Base-by-base conservation (phyloP, 2,113 vertebrate species). In the Mustela lutreola region DNA sequence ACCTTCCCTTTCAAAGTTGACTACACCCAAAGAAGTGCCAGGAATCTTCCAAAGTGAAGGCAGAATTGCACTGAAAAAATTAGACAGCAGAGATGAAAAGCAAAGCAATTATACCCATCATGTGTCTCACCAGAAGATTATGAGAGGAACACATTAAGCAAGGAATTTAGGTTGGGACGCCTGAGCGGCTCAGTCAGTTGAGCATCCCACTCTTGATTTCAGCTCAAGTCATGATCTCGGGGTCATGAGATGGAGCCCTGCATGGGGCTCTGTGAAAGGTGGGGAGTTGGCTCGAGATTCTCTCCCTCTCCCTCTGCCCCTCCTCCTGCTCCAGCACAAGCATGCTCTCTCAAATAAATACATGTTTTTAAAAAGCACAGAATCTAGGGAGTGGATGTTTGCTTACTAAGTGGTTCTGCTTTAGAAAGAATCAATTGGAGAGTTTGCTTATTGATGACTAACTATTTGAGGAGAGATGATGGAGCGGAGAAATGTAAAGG, bases 371-470 rank as follows among this genome's bases (percentile, higher is more conserved):
- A 70, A 70, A 90, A 63, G 71, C 91, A 88, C 81, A 45, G 71
- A 70, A 50, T 97, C 89, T 93, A 60, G 19, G 45, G 82, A 86
- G 91, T 62, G 89, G 58, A 10, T 67, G 63, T 83, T 60, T 93
- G 56, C 79, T 71, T 93, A 62, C 60, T 36, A 80, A 60, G 31
- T 82, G 62, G 26, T 95, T 97, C 82, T 89, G 50, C 79, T 95
- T 97, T 80, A 82, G 86, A 83, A 89, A 89, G 28, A 95, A 89
- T 95, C 94, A 75, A 95, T 63, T 95, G 65, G 73, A 60, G n/a
- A 36, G 45, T 58, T 97, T 92, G 70, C 76, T 94, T 91, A 78
- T 71, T 81, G 67, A 87, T n/a, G 70, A 71, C 95, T 53, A 91
- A 78, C 71, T 89, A 63, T 78, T 93, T 84, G 21, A 39, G 45